These are phyloP conservation scores for Antigone vipio DNA, from an alignment of 2,113 vertebrate genomes.

Conservation along the genomic window DNA sequence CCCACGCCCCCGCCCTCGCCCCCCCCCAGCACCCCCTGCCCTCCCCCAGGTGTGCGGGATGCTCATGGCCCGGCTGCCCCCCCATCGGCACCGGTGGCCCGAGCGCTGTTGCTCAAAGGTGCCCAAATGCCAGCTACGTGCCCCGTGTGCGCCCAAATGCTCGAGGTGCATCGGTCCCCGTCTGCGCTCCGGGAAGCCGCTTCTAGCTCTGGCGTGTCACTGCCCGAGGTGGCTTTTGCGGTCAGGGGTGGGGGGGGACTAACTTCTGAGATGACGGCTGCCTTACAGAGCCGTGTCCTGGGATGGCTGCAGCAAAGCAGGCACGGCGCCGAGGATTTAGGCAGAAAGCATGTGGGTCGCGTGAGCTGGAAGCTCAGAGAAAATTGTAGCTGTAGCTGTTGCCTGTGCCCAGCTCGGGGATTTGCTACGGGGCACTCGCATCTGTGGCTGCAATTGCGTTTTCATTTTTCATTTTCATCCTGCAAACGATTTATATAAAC, in stretches of 20 bases:
- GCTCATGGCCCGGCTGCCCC: fast-evolving
- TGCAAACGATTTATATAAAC: not conserved
- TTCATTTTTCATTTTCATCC: not conserved
- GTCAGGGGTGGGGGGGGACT: too few species aligned
- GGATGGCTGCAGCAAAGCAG: not conserved
- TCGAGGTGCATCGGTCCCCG: fast-evolving
- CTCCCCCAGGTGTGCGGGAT: not conserved
- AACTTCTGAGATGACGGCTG: not conserved
- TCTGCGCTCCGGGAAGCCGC: not conserved
- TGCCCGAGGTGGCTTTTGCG: fast-evolving
- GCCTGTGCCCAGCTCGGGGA: not conserved
- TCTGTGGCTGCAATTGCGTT: fast-evolving
- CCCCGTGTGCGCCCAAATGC: not conserved
- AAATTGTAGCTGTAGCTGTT: not conserved
- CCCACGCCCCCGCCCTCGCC: not conserved
- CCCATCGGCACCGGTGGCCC: not conserved
- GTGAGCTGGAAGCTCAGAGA: not conserved
- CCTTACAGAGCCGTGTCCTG: not conserved
- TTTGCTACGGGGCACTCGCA: fast-evolving
- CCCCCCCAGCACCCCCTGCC: not conserved
- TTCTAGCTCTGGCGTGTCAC: not conserved
- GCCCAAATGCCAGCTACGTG: not conserved
- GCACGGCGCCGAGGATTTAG: not conserved
- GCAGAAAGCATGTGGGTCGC: not conserved
- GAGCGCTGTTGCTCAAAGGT: not conserved